These are phyloP conservation scores for Habropoda laboriosa DNA, from an alignment of 1,140 invertebrate genomes.

Conservation along the genomic window DNA sequence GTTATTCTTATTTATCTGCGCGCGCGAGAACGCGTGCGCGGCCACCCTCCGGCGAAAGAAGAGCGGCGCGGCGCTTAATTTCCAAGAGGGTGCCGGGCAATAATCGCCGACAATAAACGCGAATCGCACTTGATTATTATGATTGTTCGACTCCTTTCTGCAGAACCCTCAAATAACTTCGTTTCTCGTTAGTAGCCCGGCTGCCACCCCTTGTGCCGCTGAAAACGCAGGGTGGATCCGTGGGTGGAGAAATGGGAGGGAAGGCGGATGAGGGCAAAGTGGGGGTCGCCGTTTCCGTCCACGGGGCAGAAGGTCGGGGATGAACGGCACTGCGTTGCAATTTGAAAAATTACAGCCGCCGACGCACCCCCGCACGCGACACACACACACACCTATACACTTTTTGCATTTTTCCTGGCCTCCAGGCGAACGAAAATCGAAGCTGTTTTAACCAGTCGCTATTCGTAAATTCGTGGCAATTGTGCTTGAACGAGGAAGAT, in stretches of 20 bases:
- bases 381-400: constrained; percentile 39
- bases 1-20: constrained; percentile 79
- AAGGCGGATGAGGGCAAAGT: constrained; percentile 43
- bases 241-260: not conserved
- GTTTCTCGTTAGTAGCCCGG: constrained; percentile 78
- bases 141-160: constrained; percentile 78
- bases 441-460: not conserved
- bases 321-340: constrained; percentile 77
- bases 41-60: constrained; percentile 6
- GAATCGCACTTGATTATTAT: constrained; percentile 81
- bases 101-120: constrained; percentile 78
- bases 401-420: constrained; percentile 56
- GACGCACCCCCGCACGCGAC: constrained; percentile 62
- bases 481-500: not conserved
- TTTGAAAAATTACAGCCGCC: constrained; percentile 79
- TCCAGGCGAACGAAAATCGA: constrained; percentile 30
- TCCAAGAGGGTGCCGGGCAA: constrained; percentile 72
- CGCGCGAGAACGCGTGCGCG: constrained; percentile 22
- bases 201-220: constrained; percentile 60
- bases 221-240: constrained; percentile 52
- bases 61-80: constrained; percentile 62
- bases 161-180: constrained; percentile 78
- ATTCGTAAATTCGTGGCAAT: not conserved
- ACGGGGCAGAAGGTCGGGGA: constrained; percentile 65
- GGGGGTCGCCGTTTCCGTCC: constrained; percentile 68